Base-by-base conservation (phyloP, 2,888 invertebrate species). In the Micoletzkya japonica region DNA sequence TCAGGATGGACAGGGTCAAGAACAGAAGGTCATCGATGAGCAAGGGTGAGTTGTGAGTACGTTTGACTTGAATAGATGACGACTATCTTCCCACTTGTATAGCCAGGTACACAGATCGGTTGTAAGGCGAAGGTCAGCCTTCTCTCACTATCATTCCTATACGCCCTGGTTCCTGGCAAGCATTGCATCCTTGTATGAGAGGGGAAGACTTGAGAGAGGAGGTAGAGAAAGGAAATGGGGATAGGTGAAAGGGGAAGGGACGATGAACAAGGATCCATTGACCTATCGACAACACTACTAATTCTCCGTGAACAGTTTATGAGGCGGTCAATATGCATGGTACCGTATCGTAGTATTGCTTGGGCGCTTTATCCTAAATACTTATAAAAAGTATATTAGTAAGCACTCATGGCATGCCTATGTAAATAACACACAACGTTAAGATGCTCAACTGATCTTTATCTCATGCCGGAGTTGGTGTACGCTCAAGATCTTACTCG, bases 401-500 rank as follows among this genome's bases (percentile, higher is more conserved):
- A n/a, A n/a, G n/a, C n/a, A n/a, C n/a, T n/a, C n/a, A n/a, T n/a
- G n/a, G n/a, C n/a, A n/a, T n/a, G n/a, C n/a, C n/a, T 17, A 17
- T 17, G 14, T n/a, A 17, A 14, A 49, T 17, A 17, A 36, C 17
- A 60, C 1, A 36, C 36, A n/a, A n/a, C n/a, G n/a, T 77, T 60
- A 54, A 77, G 78, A 61, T 82, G 82, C 66, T 79, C 80, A 1
- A 75, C 74, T 7, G 83, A 82, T 61, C 71, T 72, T 28, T 80
- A 70, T 69, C 75, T 84, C 39, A 79, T 84, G 76, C 84, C 84
- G 6, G 76, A 83, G 44, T 69, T 85, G 30, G 75, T 76, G 26
- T 84, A 84, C 71, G 74, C 78, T 10, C 74, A 75, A n/a, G 79
- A 80, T 58, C 66, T 77, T 28, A 83, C 82, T 1, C 80, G 70